Base-by-base conservation (phyloP, 2,888 invertebrate species). In the Meghimatium bilineatum region DNA sequence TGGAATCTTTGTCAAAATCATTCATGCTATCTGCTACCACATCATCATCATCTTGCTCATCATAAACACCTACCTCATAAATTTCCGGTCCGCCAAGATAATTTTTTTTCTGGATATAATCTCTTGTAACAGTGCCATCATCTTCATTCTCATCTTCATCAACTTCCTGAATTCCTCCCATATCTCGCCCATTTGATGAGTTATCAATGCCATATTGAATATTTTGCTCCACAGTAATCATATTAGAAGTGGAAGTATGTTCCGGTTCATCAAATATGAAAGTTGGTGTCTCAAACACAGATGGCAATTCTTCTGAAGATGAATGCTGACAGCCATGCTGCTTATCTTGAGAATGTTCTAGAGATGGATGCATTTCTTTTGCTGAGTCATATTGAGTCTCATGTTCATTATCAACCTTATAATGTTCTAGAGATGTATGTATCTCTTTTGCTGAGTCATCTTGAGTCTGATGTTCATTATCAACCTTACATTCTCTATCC, bases 11-110 rank as follows among this genome's bases (percentile, higher is more conserved):
- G 56, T 86, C 88, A 80, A 81, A 86, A 20, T 82, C 87, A 80
- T 86, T 84, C 36, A 74, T 80, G 74, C 79, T 83, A 32, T 77
- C 75, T 1, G 80, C 82, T 75, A 80, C 83, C 23, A 81, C 86
- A 23, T 77, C 85, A n/a, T 85, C 84, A 66, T 85, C 86, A n/a
- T 72, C 79, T 8, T 79, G 89, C 44, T 91, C 91, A 77, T 89
- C 89, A 86, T 88, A 88, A 38, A 89, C 87, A n/a, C 88, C 88
- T 82, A 87, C 79, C 32, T 88, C 83, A 26, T 76, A 26, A 36
- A 82, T 76, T 32, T 76, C 52, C 86, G 83, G 63, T 38, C n/a
- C 63, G 44, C 74, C 81, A 17, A 38, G 32, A 38, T n/a, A 29
- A 23, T 44, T 44, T 72, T 72, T n/a, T 8, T 44, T 72, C n/a